Percentiles rank a stretch among this genome's conserved stretches.
Evolutionary conservation across 2,888 invertebrate genomes (phyloP).

Genomic region (Epsilonema sp.): DNA sequence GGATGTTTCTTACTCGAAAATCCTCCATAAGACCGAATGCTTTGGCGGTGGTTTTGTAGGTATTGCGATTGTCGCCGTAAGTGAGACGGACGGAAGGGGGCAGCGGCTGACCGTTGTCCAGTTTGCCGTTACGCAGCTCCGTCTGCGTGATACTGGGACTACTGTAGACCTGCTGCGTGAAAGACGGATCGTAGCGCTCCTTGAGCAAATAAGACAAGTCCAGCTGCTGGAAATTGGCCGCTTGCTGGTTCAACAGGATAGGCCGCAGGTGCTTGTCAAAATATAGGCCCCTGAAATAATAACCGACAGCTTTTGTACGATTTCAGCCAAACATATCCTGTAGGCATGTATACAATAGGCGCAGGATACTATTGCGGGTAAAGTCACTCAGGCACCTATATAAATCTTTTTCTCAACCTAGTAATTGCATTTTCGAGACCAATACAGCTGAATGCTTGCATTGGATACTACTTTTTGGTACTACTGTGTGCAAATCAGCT

Average conservation of each 20-base stretch:
- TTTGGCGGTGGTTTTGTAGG: slow-evolving; percentile 63
- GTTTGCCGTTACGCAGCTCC: slow-evolving; percentile 2
- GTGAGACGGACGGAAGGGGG: slow-evolving; percentile 43
- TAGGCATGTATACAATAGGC: no score
- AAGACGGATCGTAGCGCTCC: slow-evolving; percentile 34
- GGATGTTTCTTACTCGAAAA: slow-evolving; percentile 57
- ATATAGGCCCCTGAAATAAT: slow-evolving; percentile 89
- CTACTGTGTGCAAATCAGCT: no score
- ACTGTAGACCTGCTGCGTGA: slow-evolving; percentile 10
- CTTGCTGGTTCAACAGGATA: slow-evolving; percentile 69
- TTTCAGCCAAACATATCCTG: no score
- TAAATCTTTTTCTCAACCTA: no score
- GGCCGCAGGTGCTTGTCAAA: slow-evolving; percentile 84
- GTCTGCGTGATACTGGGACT: slow-evolving; percentile 4
- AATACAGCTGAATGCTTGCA: no score
- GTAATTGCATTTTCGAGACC: no score
- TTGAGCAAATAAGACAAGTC: slow-evolving; percentile 73
- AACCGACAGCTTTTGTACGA: no score
- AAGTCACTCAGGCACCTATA: no score
- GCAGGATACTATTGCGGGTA: no score
- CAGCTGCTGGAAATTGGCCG: slow-evolving; percentile 67
- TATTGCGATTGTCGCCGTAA: slow-evolving; percentile 54
- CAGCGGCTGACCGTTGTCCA: not conserved
- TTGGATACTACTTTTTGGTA: no score
- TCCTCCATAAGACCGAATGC: slow-evolving; percentile 86